A percentile compares a stretch with the other conserved stretches of the same genome.
Conservation (phyloP, 2,113 vertebrate species). For the Mustelus asterias region DNA sequence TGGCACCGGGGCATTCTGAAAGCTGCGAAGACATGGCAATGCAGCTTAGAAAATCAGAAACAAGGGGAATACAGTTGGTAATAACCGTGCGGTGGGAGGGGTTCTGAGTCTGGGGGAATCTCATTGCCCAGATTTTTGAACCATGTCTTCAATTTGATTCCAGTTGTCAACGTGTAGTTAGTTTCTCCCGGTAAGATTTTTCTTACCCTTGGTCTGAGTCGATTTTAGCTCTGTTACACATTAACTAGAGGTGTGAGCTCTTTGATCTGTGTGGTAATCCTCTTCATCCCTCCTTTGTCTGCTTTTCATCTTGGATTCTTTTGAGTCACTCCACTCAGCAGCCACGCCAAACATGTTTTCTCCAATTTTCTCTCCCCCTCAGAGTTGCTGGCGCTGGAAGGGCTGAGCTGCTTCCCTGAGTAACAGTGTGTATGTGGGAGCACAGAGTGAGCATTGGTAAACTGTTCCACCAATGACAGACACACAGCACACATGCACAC, state of each 20-base stretch:
- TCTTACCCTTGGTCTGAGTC: neutral
- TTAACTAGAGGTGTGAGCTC: constrained; percentile 4
- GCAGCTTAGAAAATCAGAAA: neutral
- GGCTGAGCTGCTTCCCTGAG: neutral
- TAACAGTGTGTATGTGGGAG: neutral
- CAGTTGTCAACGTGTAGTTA: neutral
- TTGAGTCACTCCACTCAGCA: neutral
- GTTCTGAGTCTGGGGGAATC: neutral
- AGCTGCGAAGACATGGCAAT: neutral
- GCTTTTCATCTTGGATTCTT: neutral
- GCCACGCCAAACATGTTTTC: neutral
- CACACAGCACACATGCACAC: no score
- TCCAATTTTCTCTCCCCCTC: neutral
- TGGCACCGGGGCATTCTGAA: neutral
- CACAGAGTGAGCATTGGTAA: neutral
- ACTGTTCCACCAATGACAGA: neutral
- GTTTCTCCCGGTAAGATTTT: neutral
- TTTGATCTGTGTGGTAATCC: neutral
- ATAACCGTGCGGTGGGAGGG: neutral
- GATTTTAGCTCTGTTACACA: constrained; percentile 5
- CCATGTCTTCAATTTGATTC: neutral
- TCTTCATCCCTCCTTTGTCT: neutral
- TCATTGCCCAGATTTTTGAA: neutral
- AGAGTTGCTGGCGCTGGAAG: neutral
- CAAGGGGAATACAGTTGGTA: neutral